phyloP scores from a whole-genome alignment of 1,140 invertebrate genomes.

The Lasioglossum baleicum region DNA sequence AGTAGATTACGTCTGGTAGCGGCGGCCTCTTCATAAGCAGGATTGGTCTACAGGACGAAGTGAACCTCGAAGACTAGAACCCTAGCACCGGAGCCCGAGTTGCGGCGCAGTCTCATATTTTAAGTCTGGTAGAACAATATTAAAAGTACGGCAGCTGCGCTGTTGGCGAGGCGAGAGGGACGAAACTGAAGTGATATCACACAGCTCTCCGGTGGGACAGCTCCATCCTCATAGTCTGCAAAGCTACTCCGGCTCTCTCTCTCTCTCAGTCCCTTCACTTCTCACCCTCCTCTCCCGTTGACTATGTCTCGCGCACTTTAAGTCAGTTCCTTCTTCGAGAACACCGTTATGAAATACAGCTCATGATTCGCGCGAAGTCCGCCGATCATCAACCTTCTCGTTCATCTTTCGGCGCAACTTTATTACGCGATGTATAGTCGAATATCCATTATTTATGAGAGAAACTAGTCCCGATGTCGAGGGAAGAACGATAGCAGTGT shows the following conservation, averaged over 20 bases:
- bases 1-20: constrained; percentile 53
- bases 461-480: constrained; percentile 5
- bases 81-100: constrained; percentile 53
- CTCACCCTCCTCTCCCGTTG: constrained; percentile 39
- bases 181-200: constrained; percentile 57
- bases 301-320: constrained; percentile 35
- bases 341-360: constrained; percentile 49
- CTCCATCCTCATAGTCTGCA: constrained; percentile 63
- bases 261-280: constrained; percentile 14
- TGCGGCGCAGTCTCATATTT: constrained; percentile 73
- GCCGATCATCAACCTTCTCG: constrained; percentile 45
- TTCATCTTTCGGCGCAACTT: constrained; percentile 20
- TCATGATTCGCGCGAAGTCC: constrained; percentile 28
- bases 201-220: constrained; percentile 60
- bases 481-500: background rate
- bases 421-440: constrained; percentile 25
- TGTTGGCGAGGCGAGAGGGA: constrained; percentile 48
- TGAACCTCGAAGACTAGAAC: constrained; percentile 47
- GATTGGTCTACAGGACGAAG: constrained; percentile 55
- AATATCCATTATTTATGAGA: constrained; percentile 29
- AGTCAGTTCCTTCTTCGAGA: constrained; percentile 37
- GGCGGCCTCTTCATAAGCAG: constrained; percentile 49
- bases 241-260: constrained; percentile 50
- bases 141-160: constrained; percentile 76
- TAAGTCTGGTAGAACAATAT: constrained; percentile 75